phyloP scores from a whole-genome alignment of 2,113 vertebrate genomes.

The Mungos mungo region DNA sequence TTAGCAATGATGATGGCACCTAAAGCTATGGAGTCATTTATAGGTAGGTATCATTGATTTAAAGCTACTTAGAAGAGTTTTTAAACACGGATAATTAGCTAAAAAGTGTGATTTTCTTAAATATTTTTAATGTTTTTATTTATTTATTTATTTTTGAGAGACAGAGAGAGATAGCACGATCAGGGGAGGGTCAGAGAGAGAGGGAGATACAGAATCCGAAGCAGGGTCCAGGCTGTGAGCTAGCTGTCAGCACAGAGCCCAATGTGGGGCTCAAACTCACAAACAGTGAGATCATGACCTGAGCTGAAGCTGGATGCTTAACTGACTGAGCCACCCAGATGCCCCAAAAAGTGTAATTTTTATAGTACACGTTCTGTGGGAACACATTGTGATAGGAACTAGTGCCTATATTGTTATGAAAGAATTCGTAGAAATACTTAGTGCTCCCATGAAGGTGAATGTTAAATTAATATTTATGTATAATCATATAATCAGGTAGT shows the following conservation, averaged over 20 bases:
- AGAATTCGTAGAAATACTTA: neutral
- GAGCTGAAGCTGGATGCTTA: too few species aligned
- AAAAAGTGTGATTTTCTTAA: neutral
- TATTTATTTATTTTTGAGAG: too few species aligned
- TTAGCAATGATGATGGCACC: neutral
- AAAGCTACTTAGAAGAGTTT: neutral
- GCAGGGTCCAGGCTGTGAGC: too few species aligned
- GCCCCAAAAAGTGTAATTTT: neutral
- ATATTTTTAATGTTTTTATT: too few species aligned
- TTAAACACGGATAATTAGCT: neutral
- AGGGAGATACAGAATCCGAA: too few species aligned
- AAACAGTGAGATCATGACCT: too few species aligned
- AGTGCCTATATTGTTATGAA: neutral
- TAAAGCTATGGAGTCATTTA: neutral
- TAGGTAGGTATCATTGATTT: neutral
- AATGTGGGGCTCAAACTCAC: too few species aligned
- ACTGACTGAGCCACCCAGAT: too few species aligned
- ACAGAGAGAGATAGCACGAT: too few species aligned
- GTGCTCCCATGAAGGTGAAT: neutral
- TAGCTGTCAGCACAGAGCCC: too few species aligned
- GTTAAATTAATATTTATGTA: neutral
- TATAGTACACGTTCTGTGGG: neutral
- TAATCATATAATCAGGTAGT: neutral
- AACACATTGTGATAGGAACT: neutral
- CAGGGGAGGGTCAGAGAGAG: too few species aligned